These are phyloP conservation scores for Melangyna quadrimaculata DNA, from an alignment of 2,888 invertebrate genomes.

Conservation along the genomic window DNA sequence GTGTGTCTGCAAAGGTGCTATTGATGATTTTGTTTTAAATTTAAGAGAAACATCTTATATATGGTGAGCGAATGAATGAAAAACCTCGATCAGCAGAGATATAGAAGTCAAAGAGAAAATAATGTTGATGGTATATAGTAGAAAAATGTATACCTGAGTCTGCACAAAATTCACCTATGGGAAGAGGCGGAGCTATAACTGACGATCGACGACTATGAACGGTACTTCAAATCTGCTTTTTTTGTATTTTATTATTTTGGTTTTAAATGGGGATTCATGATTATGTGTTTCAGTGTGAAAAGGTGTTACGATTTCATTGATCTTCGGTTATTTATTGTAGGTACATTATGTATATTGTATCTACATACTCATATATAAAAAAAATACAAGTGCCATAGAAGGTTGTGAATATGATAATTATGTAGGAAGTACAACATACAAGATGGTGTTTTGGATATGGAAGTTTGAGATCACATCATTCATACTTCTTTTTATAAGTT, in stretches of 20 bases:
- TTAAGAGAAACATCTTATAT: slow-evolving; percentile 47
- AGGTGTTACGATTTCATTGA: slow-evolving; percentile 69
- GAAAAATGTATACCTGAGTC: slow-evolving; percentile 35
- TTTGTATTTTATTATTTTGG: slow-evolving; percentile 6
- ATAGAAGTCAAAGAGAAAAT: neutral
- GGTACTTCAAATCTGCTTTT: slow-evolving; percentile 48
- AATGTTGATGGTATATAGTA: slow-evolving; percentile 13
- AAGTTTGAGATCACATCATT: slow-evolving; percentile 44
- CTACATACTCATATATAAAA: too few relatives aligned
- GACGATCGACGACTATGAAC: slow-evolving; percentile 45
- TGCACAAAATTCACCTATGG: slow-evolving; percentile 34
- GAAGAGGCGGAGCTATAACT: slow-evolving; percentile 58
- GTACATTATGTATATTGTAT: neutral
- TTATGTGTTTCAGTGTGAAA: slow-evolving; percentile 38
- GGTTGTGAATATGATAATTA: slow-evolving; percentile 31
- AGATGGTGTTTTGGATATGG: slow-evolving; percentile 30
- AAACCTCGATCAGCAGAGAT: neutral
- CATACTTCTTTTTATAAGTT: slow-evolving; percentile 24
- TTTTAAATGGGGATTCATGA: slow-evolving; percentile 6
- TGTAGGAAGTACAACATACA: slow-evolving; percentile 60
- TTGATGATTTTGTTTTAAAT: slow-evolving; percentile 20
- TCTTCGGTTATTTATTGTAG: slow-evolving; percentile 62
- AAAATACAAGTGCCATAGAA: slow-evolving; percentile 1
- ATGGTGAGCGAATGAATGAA: neutral
- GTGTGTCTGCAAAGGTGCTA: slow-evolving; percentile 55